These are phyloP conservation scores for Aix galericulata DNA, from an alignment of 2,113 vertebrate genomes.

Conservation along the genomic window DNA sequence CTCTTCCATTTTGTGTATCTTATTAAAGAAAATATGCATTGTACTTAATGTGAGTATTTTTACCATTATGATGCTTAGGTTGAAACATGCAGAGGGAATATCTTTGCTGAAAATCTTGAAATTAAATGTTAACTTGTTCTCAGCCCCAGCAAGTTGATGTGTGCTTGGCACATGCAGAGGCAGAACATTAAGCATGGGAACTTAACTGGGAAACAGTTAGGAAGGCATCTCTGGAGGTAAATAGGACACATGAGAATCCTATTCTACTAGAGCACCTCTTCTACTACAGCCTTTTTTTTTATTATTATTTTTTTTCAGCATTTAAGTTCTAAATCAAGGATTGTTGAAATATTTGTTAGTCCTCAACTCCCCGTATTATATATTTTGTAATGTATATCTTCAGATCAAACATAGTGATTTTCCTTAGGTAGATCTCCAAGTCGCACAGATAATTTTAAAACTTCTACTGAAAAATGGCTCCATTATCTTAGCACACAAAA, in stretches of 20 bases:
- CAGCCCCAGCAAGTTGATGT: neutral
- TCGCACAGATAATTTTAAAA: neutral
- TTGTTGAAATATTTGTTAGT: neutral
- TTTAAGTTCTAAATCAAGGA: neutral
- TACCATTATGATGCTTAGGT: neutral
- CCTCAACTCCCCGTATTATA: accelerated
- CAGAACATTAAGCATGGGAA: neutral
- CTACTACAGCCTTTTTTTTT: neutral
- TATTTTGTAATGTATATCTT: neutral
- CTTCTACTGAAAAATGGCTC: neutral
- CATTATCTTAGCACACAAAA: neutral
- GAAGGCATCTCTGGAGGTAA: neutral
- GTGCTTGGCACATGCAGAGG: neutral
- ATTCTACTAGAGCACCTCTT: neutral
- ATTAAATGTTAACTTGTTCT: neutral
- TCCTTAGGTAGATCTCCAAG: neutral
- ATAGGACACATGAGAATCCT: neutral
- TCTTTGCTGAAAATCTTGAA: neutral
- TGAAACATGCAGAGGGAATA: neutral
- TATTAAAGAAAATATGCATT: neutral
- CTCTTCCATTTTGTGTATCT: neutral
- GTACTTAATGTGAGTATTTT: neutral
- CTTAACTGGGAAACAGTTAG: neutral
- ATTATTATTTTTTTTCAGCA: neutral
- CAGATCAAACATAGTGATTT: neutral